phyloP scores from a whole-genome alignment of 30 jellyfish, hydroid and myxozoan genomes.

The Cassiopea xamachana region DNA sequence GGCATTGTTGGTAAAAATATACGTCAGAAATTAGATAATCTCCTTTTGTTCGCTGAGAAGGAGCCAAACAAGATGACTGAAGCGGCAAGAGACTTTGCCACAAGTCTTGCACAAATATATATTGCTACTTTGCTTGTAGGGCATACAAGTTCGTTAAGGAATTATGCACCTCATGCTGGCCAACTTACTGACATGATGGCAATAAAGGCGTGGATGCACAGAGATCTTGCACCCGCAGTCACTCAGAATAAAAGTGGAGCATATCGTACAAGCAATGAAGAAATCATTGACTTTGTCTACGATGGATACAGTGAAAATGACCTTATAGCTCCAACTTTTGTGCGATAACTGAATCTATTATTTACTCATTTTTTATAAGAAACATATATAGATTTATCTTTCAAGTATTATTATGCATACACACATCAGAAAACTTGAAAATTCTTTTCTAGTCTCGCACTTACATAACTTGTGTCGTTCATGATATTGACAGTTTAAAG shows the following conservation, averaged over 20 bases:
- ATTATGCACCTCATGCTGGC: not conserved
- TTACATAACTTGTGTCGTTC: too few relatives aligned
- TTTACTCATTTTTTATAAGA: not conserved
- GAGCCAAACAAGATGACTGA: constrained; percentile 21
- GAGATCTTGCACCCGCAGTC: constrained; percentile 63
- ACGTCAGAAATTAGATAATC: constrained; percentile 18
- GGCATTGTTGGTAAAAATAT: constrained; percentile 33
- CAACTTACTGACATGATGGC: constrained; percentile 29
- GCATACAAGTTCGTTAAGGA: constrained; percentile 21
- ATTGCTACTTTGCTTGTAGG: constrained; percentile 69
- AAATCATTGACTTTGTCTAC: constrained; percentile 19
- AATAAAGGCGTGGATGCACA: constrained; percentile 49
- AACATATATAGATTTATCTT: not conserved
- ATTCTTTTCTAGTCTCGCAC: too few relatives aligned
- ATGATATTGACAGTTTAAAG: too few relatives aligned
- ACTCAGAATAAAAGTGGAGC: constrained; percentile 34
- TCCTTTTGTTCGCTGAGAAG: constrained; percentile 32
- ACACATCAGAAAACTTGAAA: too few relatives aligned
- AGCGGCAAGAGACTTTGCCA: constrained; percentile 91
- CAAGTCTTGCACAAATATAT: constrained; percentile 81
- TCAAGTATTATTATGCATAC: too few relatives aligned
- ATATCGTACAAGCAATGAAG: constrained; percentile 8
- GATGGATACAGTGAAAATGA: constrained; percentile 55
- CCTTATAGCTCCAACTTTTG: constrained; percentile 55
- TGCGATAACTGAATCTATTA: constrained; percentile 1